Percentiles rank a stretch among this genome's conserved stretches.
Evolutionary conservation across 2,888 invertebrate genomes (phyloP).

Genomic region (Luperina nickerlii): DNA sequence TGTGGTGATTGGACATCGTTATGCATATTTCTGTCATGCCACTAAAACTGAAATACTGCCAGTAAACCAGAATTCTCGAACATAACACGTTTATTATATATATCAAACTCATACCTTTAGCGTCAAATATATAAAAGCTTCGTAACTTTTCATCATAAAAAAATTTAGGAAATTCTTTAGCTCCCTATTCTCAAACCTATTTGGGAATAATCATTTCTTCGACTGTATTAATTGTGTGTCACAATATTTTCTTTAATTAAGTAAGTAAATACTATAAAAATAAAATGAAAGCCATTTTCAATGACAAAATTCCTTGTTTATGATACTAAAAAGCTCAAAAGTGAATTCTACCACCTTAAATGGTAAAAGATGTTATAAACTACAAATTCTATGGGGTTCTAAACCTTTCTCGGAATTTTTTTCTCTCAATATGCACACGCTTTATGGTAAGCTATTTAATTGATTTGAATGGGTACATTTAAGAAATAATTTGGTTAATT

Average conservation of each 20-base stretch:
- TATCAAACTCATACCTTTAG: constrained; percentile 12
- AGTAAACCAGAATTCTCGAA: constrained; percentile 43
- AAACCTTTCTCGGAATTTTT: not conserved
- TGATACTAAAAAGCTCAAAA: not conserved
- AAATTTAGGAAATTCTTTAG: not conserved
- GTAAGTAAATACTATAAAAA: not conserved
- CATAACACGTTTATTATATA: constrained; percentile 36
- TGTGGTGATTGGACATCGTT: constrained; percentile 70
- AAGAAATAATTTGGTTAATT: not conserved
- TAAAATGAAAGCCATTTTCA: constrained; percentile 9
- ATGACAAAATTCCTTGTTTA: not conserved
- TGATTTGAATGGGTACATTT: not conserved
- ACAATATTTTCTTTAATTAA: constrained; percentile 11
- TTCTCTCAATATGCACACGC: not conserved
- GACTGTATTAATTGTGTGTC: not conserved
- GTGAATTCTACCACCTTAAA: not conserved
- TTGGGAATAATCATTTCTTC: not conserved
- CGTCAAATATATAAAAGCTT: not conserved
- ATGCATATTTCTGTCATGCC: constrained; percentile 68
- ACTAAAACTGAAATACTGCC: constrained; percentile 59
- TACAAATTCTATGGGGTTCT: not conserved
- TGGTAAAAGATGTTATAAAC: constrained; percentile 2
- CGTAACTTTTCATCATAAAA: not conserved
- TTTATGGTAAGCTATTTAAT: constrained; percentile 2
- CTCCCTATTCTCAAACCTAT: constrained; percentile 1